phyloP scores from a whole-genome alignment of 2,888 invertebrate species.

The Poecilobothrus nobilitatus region DNA sequence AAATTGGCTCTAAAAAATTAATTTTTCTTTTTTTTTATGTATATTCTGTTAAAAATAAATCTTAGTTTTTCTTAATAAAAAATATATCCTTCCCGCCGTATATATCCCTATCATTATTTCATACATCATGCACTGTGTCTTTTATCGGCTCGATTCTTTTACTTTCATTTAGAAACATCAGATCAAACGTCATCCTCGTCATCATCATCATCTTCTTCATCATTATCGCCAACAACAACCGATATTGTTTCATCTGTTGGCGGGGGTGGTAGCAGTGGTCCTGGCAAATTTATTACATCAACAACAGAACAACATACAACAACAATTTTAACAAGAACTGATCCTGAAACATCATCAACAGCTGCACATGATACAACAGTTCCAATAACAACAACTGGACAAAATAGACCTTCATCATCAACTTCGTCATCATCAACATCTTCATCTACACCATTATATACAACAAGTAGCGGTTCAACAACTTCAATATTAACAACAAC shows the following conservation, averaged over 20 bases:
- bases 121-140: conserved; percentile 11
- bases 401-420: conserved; percentile 24
- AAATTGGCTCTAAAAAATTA: background rate
- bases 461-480: conserved; percentile 22
- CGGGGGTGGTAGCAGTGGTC: background rate
- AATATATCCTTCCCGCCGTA: background rate
- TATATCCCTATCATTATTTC: conserved; percentile 9
- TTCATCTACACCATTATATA: conserved; percentile 24
- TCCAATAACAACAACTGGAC: conserved; percentile 13
- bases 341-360: conserved; percentile 27
- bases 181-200: conserved; percentile 16
- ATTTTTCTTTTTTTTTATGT: background rate
- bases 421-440: conserved; percentile 25
- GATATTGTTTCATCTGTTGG: conserved; percentile 16
- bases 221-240: conserved; percentile 29
- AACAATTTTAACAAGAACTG: conserved; percentile 33
- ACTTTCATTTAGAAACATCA: conserved; percentile 14
- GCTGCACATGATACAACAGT: conserved; percentile 31
- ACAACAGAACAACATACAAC: conserved; percentile 48
- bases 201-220: conserved; percentile 3
- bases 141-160: conserved; percentile 11
- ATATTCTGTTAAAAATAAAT: background rate
- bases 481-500: conserved; percentile 29
- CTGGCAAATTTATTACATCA: conserved; percentile 18
- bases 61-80: background rate